Base-by-base conservation (phyloP, 2,113 vertebrate species). In the Micromys minutus region DNA sequence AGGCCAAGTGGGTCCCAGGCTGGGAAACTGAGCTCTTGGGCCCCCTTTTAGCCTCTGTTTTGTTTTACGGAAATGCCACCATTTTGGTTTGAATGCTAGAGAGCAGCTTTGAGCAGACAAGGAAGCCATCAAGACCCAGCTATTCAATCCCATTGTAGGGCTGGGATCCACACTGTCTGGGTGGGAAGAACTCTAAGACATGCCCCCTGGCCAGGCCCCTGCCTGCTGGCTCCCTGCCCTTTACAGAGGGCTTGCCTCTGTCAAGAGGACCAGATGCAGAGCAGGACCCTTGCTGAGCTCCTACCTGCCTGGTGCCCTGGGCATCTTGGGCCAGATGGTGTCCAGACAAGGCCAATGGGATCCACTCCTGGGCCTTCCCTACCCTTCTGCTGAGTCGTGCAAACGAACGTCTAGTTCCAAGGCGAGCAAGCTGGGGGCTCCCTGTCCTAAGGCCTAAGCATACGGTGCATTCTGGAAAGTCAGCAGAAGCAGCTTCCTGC, bases 401-500 rank as follows among this genome's bases (percentile, higher is more conserved):
- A 87, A n/a, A 21, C 69, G 63, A 21, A 8, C 45, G 63, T 13
- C 75, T 5, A 9, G 72, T 76, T 52, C 13, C 0, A 3, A 83
- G 79, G 55, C 0, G 2, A 80, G 31, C 65, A n/a, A 52, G 63
- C 13, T 1, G 11, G n/a, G n/a, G 61, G 80, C 22, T 29, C 65
- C 81, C 71, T 34, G 47, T 76, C 85, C 86, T 0, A 7, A 13
- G 29, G 79, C 77, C 90, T 8, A 69, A 89, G 90, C 85, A 57
- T 5, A 45, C 42, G 24, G 92, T 36, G 71, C 11, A 21, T 75
- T 95, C 92, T 42, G 45, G 92, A 87, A 31, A 3, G 15, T 91
- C 95, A 80, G 91, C 87, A 95, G 93, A 8, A 96, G 96, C 88
- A 45, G 96, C 90, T 96, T 86, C 90, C 72, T 50, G 76, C 86